Evolutionary conservation across 2,888 invertebrate species (phyloP), one percentile per base, ranked within the genome.

Genomic region (Chesias legatella): DNA sequence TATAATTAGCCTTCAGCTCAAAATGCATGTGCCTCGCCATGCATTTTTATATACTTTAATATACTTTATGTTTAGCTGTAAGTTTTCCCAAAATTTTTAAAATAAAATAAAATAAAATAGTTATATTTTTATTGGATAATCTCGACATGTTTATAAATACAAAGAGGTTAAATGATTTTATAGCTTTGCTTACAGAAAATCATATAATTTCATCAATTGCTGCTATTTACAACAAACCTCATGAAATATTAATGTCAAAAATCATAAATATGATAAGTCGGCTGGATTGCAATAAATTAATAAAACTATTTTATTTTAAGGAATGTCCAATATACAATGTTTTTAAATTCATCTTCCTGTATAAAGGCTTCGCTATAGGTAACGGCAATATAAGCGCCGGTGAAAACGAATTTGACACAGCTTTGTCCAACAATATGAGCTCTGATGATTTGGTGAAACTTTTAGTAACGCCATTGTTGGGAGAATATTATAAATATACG

Each of bases 121-220:
- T 25, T 17, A 7, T 3, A n/a, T 43, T 43, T 8, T 10, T 43
- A 29, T n/a, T 43, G 1, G 33, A 43, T 7, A 37, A 37, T 25
- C 6, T 37, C 6, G 10, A 32, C 6, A 7, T 6, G 2, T 11
- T 24, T 28, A 3, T 43, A 9, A n/a, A 36, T 5, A 13, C 3
- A 10, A 13, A 29, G 3, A 37, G 32, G 9, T 13, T 43, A 11
- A 33, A 43, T 13, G 29, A 29, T 22, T 43, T 43, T 3, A 21
- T 37, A 11, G 11, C 13, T 7, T 29, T 43, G 10, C n/a, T 39
- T 7, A 2, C 10, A 17, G 33, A 33, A 38, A 11, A 28, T 11
- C n/a, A n/a, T n/a, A n/a, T 28, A 5, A 24, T 1, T 8, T 3
- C 8, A 20, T 42, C 36, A 24, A 33, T 28, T 9, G 28, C 24